Base-by-base conservation (phyloP, 2,888 invertebrate genomes). In the Athalia cordata region DNA sequence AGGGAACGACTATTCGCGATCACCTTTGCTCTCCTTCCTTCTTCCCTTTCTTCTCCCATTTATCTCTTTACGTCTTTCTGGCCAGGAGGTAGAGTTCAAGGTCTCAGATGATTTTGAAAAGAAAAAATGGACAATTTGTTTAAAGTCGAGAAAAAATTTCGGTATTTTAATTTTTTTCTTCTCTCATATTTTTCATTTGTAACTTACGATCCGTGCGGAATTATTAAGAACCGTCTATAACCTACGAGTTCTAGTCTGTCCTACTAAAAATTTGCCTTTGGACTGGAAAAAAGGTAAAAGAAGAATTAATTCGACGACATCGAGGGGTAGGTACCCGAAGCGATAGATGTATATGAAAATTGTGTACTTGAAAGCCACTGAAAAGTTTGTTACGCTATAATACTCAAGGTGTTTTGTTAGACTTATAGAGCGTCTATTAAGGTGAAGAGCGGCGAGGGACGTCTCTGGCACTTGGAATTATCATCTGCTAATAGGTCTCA, bases 401-500 rank as follows among this genome's bases (percentile, higher is more conserved):
- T 59, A 59, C 72, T 59, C 47, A 59, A 59, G 57, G 72, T 59
- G 59, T 72, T 72, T 72, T 45, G 72, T 72, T 59, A 57, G 59
- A 72, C 43, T 72, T 72, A 29, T 47, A 72, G 57, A 57, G 59
- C 52, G 57, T 72, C 72, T 72, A 72, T 72, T 72, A 72, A 59
- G 59, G 72, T 47, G 59, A 72, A 47, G 72, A 72, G 59, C 47
- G 72, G 57, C 59, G 13, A 59, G 59, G 72, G 57, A 72, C 68
- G 29, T 29, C 29, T 52, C 8, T 68, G 68, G 55, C 68, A 68
- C 72, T 72, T 59, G 72, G 59, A 72, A 72, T 72, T 72, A 72
- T 72, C 72, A 72, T 72, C 59, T 72, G 72, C 72, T 72, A 72
- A 72, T 72, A 59, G 72, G 72, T 72, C 59, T 57, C 72, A 47